Evolutionary conservation across 1,140 invertebrate genomes (phyloP), one percentile per base, ranked within the genome.

Genomic region (Zaprionus vittiger): DNA sequence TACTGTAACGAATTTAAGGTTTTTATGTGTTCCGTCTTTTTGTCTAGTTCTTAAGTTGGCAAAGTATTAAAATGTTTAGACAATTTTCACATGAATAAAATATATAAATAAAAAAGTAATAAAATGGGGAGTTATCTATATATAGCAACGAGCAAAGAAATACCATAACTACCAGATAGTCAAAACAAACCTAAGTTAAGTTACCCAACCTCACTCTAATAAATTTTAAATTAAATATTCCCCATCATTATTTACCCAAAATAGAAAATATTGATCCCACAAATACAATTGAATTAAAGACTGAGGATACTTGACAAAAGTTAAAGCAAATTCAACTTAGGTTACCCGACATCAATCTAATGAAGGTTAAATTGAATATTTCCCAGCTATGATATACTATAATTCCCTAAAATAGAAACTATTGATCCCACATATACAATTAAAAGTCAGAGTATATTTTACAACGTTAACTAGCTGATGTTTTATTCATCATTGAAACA

Each of bases 11-110:
- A 83, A 80, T 74, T 83, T 83, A 77, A 77, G 65, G 70, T 69
- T 68, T 76, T 66, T 52, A 76, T 77, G 55, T 77, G 68, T 77
- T 77, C 63, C 67, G n/a, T 62, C 73, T 77, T 66, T 70, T 77
- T 77, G 65, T 60, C 73, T 80, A 83, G 72, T 83, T 83, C 31
- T 83, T 80, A 83, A 70, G 65, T 77, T 73, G 68, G 66, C 72
- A 79, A 76, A 79, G 73, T 83, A 83, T 77, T 80, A 70, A 83
- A 80, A 64, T 72, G 62, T 70, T 83, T 83, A 81, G 60, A 75
- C 59, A 83, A 74, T 80, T 80, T 80, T 74, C 65, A 73, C 41
- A 73, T 73, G 28, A 80, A 78, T 80, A 80, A 80, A 69, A 57
- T 9, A 41, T 28, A 61, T 22, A 14, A 26, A 57, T 34, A 37